Evolutionary conservation across 2,113 vertebrate genomes (phyloP).

Genomic region (Anhinga rufa): DNA sequence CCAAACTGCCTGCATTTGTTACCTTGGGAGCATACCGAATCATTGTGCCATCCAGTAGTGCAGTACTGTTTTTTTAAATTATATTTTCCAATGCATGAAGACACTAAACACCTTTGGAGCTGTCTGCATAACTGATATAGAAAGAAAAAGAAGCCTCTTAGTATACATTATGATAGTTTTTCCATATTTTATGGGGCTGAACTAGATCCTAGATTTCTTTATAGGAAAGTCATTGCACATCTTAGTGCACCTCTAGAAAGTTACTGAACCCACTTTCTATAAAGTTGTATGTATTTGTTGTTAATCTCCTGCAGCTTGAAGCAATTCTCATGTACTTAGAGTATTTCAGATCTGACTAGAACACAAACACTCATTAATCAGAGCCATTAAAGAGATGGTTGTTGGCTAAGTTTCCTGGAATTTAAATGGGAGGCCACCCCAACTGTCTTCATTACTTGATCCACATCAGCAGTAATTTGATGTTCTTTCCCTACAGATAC

Average conservation of each 20-base stretch:
- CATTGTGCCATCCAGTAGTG: not conserved
- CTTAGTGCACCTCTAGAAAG: not conserved
- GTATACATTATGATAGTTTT: not conserved
- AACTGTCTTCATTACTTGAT: not conserved
- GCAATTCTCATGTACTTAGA: slow-evolving; percentile 36
- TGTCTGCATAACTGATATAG: not conserved
- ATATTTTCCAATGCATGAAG: not conserved
- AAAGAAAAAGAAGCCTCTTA: not conserved
- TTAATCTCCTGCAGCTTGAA: slow-evolving; percentile 54
- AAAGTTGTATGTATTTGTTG: slow-evolving; percentile 6
- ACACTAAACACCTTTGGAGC: not conserved
- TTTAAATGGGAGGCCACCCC: slow-evolving; percentile 33
- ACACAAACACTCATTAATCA: slow-evolving; percentile 64
- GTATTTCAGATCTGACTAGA: slow-evolving; percentile 49
- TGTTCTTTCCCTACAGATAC: slow-evolving; percentile 65
- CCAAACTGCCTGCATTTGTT: not conserved
- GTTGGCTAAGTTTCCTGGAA: slow-evolving; percentile 52
- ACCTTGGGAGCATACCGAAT: not conserved
- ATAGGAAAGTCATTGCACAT: not conserved
- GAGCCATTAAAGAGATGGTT: slow-evolving; percentile 45
- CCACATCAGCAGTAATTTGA: slow-evolving; percentile 26
- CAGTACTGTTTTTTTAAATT: not conserved
- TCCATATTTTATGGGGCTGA: not conserved
- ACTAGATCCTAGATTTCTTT: not conserved
- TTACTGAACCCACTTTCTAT: not conserved